Evolutionary conservation across 2,888 invertebrate species (phyloP).

Genomic region (Achlya flavicornis): DNA sequence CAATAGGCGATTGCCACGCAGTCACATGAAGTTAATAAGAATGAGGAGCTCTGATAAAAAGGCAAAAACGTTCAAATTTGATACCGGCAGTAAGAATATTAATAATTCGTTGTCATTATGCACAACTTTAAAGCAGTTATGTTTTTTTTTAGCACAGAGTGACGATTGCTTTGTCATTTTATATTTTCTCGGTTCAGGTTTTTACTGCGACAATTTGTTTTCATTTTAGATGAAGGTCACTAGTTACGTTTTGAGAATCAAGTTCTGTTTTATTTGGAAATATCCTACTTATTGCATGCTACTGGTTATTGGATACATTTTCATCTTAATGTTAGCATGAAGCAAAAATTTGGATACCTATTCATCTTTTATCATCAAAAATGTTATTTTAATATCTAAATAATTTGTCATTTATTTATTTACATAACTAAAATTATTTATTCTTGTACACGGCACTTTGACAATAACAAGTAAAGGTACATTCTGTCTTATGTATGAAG

Average conservation of each 20-base stretch:
- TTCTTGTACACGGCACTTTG: too few relatives aligned
- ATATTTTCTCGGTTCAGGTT: conserved; percentile 42
- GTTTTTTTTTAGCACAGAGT: conserved; percentile 59
- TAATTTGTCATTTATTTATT: background rate
- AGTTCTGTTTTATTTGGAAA: background rate
- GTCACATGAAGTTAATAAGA: conserved; percentile 86
- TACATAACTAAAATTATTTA: too few relatives aligned
- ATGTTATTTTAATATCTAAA: too few relatives aligned
- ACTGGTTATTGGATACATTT: background rate
- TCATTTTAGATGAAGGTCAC: conserved; percentile 5
- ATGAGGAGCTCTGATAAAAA: conserved; percentile 84
- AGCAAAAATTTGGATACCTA: background rate
- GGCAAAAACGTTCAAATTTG: conserved; percentile 84
- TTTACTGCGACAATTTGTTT: background rate
- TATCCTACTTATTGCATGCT: background rate
- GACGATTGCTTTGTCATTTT: conserved; percentile 52
- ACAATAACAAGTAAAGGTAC: too few relatives aligned
- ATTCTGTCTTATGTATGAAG: background rate
- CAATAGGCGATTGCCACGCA: conserved; percentile 79
- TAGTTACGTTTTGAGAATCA: background rate
- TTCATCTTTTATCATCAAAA: background rate
- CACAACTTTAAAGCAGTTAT: conserved; percentile 38
- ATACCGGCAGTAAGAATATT: conserved; percentile 84
- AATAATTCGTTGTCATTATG: conserved; percentile 34
- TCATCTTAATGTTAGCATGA: background rate